phyloP scores from a whole-genome alignment of 2,113 vertebrate genomes.

The Hepsetus odoe region DNA sequence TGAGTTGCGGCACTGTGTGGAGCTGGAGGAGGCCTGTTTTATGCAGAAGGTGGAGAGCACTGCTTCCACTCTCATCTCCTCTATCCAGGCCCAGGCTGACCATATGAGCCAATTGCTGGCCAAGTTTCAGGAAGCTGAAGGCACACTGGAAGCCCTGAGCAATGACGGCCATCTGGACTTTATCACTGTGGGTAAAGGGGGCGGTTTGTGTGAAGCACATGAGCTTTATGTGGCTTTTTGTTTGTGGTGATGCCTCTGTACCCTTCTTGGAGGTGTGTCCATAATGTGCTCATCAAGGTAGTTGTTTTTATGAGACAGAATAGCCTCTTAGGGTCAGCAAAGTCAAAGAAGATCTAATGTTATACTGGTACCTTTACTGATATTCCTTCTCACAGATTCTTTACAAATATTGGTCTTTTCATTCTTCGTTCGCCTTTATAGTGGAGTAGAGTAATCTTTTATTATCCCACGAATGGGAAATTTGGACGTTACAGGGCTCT shows the following conservation, averaged over 20 bases:
- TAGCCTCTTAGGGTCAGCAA: not conserved
- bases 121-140: conserved; percentile 71
- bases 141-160: conserved; percentile 71
- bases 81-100: conserved; percentile 79
- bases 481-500: no score
- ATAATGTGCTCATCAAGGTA: not conserved
- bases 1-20: conserved; percentile 79
- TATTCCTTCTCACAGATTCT: not conserved
- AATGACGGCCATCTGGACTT: conserved; percentile 77
- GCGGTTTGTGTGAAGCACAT: not conserved
- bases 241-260: conserved; percentile 6
- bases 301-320: not conserved
- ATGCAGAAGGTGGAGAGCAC: conserved; percentile 74
- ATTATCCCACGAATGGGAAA: no score
- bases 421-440: no score
- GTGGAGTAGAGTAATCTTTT: no score
- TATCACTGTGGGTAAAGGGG: conserved; percentile 55
- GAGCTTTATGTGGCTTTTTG: conserved; percentile 1
- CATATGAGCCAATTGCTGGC: conserved; percentile 68
- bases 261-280: not conserved
- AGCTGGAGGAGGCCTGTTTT: conserved; percentile 81
- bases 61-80: conserved; percentile 70
- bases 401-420: not conserved
- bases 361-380: not conserved
- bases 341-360: no score